phyloP scores from a whole-genome alignment of 30 jellyfish, hydroid and myxozoan genomes.

The Hydractinia symbiolongicarpus region DNA sequence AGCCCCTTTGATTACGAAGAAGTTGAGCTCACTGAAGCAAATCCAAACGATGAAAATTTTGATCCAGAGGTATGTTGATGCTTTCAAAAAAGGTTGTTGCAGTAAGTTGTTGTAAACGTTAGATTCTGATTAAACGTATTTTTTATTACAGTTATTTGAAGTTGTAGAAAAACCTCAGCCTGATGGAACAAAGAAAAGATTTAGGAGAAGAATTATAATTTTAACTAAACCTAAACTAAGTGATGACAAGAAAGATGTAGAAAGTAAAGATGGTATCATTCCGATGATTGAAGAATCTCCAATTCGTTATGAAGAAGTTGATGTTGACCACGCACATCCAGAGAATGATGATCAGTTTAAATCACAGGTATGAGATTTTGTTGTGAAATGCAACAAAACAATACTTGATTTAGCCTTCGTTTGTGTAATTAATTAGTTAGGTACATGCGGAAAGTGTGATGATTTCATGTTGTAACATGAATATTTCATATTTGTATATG shows the following conservation, averaged over 20 bases:
- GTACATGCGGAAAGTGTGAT: too few relatives aligned
- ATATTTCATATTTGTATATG: background rate
- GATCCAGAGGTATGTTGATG: conserved; percentile 3
- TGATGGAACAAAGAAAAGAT: conserved; percentile 55
- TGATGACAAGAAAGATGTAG: conserved; percentile 15
- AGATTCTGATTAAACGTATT: too few relatives aligned
- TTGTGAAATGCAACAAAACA: background rate
- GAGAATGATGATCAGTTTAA: background rate
- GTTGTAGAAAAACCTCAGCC: conserved; percentile 17
- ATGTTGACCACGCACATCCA: conserved; percentile 35
- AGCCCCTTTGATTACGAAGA: background rate
- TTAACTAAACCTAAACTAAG: too few relatives aligned
- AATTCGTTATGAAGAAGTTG: conserved; percentile 52
- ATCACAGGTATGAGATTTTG: too few relatives aligned
- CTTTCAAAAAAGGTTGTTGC: background rate
- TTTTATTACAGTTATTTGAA: conserved; percentile 26
- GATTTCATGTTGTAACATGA: background rate
- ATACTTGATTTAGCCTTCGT: too few relatives aligned
- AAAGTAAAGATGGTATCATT: conserved; percentile 7
- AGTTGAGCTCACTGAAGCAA: background rate
- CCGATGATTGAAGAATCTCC: conserved; percentile 20
- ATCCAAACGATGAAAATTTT: background rate
- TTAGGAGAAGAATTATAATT: conserved; percentile 53
- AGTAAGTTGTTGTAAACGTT: too few relatives aligned
- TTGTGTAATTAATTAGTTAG: too few relatives aligned